Conservation (phyloP, 2,888 invertebrate genomes). For the Ecliptopera silaceata region DNA sequence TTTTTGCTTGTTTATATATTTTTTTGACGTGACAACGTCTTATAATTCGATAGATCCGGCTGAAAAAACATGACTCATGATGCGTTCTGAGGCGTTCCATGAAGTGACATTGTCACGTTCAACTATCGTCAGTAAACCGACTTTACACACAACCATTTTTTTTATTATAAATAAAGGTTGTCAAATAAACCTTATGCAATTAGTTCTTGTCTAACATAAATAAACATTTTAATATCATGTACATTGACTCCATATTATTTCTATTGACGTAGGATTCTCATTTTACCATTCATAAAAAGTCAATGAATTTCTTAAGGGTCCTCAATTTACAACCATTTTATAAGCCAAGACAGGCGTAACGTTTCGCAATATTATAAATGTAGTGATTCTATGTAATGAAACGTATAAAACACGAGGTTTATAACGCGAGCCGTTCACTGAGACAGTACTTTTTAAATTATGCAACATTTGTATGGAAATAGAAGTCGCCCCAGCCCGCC, state of each 20-base stretch:
- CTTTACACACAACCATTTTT: too few relatives aligned
- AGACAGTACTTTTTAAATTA: conserved; percentile 71
- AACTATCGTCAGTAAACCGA: too few relatives aligned
- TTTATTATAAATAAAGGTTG: too few relatives aligned
- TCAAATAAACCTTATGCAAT: too few relatives aligned
- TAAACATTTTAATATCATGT: neutral
- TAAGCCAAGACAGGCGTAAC: conserved; percentile 10
- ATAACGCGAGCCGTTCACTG: conserved; percentile 56
- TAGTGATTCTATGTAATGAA: conserved; percentile 32
- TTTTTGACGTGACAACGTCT: too few relatives aligned
- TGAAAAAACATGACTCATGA: too few relatives aligned
- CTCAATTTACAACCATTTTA: conserved; percentile 10
- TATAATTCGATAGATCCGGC: too few relatives aligned
- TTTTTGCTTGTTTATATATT: too few relatives aligned
- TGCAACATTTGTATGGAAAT: conserved; percentile 82
- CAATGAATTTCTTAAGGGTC: conserved; percentile 14
- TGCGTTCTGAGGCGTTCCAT: too few relatives aligned
- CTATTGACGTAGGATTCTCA: conserved; percentile 1
- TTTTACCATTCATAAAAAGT: conserved; percentile 12
- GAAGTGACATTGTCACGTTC: too few relatives aligned
- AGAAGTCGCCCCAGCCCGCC: conserved; percentile 60
- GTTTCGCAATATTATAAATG: conserved; percentile 16
- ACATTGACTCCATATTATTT: neutral
- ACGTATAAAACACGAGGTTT: conserved; percentile 63
- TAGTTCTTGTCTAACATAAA: too few relatives aligned